Conservation (phyloP, 2,113 vertebrate species). For the Enhydra lutris region DNA sequence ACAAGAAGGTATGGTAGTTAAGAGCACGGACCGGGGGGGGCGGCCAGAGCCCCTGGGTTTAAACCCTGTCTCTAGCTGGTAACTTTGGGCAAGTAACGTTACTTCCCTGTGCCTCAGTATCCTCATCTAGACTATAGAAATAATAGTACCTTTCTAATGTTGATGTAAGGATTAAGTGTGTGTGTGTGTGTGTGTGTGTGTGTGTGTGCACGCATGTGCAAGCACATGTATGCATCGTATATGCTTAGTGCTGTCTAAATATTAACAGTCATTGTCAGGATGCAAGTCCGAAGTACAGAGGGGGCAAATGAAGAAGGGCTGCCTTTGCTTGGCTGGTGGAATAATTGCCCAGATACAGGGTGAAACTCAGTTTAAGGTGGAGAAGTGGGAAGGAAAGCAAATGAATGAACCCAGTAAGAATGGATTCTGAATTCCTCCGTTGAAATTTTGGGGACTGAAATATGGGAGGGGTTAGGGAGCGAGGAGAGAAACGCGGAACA, state of each 20-base stretch:
- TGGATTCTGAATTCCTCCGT: not conserved
- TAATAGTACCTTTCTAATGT: not conserved
- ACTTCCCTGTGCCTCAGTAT: not conserved
- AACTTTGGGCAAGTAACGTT: not conserved
- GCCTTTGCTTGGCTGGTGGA: not conserved
- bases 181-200: not conserved
- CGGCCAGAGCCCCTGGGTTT: not conserved
- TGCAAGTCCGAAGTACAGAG: not conserved
- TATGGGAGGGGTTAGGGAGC: not conserved
- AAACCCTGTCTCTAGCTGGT: not conserved
- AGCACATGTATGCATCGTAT: not conserved
- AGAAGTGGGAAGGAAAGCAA: not conserved
- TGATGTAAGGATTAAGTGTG: not conserved
- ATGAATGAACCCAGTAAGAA: not conserved
- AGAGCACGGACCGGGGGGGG: not conserved
- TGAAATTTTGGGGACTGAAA: not conserved
- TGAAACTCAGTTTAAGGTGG: not conserved
- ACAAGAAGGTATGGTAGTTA: not conserved
- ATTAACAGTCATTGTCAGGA: not conserved
- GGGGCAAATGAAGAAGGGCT: not conserved
- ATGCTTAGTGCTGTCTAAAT: not conserved
- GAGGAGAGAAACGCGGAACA: not conserved
- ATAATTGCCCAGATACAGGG: not conserved
- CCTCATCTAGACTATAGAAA: not conserved
- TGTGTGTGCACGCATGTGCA: not conserved